Base-by-base conservation (phyloP, 2,888 invertebrate genomes). In the Microdon myrmicae region DNA sequence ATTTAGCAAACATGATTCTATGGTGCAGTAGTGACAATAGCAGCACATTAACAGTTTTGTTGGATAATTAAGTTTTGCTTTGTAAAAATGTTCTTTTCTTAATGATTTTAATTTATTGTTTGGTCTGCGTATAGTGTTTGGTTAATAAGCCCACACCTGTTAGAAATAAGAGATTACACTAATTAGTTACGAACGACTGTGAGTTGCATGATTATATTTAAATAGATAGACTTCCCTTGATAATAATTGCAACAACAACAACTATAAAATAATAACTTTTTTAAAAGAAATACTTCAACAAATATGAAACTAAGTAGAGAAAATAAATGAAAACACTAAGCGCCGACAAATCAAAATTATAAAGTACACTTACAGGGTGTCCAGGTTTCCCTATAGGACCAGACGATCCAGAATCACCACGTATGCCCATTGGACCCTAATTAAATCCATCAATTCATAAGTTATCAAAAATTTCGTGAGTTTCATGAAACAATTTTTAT, bases 101-200 rank as follows among this genome's bases (percentile, higher is more conserved):
- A 59, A 67, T 9, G 3, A n/a, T 37, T 16, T n/a, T n/a, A n/a
- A n/a, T n/a, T n/a, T n/a, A n/a, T n/a, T n/a, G n/a, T 44, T 54
- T 55, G 48, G 54, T 49, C 60, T 54, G 59, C 66, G 48, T 44
- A 48, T 58, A 59, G 58, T 59, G 70, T 68, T 69, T 66, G 67
- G 75, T 79, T 79, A 79, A 78, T 79, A 79, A 74, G 75, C 78
- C 79, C 79, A 79, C 75, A 78, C 79, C 79, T 79, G 79, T 78
- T 77, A 72, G 75, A 73, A 73, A 72, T 72, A 69, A n/a, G 67
- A 68, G 56, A 66, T 64, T 64, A 58, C 51, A 58, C 51, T 58
- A 47, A 64, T 64, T 64, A 64, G 64, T 64, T 43, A 64, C 58
- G 28, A 47, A 64, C 38, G 44, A 20, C 49, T 51, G 49, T 49